phyloP scores from a whole-genome alignment of 2,797 vertebrate species.

The Tenualosa thibaudeaui region DNA sequence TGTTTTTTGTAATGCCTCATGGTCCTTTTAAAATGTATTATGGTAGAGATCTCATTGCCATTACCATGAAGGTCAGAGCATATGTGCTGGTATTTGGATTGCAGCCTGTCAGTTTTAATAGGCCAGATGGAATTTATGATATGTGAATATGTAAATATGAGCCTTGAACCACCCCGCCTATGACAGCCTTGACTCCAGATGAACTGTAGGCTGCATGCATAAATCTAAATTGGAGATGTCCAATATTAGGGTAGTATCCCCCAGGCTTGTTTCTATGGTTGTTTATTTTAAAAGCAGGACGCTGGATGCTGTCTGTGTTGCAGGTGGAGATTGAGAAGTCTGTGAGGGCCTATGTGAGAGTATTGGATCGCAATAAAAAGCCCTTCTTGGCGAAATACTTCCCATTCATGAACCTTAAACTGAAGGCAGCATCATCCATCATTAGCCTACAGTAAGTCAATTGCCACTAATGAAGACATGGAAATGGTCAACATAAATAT shows the following conservation, averaged over 20 bases:
- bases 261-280: neutral
- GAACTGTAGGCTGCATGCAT: neutral
- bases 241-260: neutral
- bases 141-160: neutral
- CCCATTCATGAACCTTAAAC: constrained; percentile 86
- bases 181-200: neutral
- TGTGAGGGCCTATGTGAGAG: constrained; percentile 87
- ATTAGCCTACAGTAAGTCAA: constrained; percentile 86
- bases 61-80: neutral
- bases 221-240: no score
- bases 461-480: neutral
- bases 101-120: neutral
- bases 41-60: neutral
- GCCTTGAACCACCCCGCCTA: neutral
- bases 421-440: constrained; percentile 84
- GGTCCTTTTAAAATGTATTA: neutral
- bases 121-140: neutral
- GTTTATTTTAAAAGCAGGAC: neutral
- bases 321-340: constrained; percentile 97
- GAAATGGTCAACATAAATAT: neutral
- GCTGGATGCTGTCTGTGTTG: constrained; percentile 41
- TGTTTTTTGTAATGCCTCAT: no score
- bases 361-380: constrained; percentile 87
- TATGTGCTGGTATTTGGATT: neutral
- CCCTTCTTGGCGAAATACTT: constrained; percentile 89